Conservation (phyloP, 2,113 vertebrate species). For the Chlamydotis undulata region DNA sequence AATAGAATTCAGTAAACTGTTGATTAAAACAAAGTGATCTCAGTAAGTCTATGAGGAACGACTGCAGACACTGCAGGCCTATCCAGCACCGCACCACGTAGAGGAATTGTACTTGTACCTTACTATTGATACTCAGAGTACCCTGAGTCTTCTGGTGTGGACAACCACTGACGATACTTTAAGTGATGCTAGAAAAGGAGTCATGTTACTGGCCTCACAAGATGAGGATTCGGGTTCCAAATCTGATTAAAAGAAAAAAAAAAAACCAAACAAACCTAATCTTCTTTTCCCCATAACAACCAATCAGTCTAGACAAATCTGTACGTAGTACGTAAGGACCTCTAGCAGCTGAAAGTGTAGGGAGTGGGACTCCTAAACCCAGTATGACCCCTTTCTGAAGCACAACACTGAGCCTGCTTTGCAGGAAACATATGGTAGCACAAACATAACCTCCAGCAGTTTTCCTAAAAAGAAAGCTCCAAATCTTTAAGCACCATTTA, state of each 20-base stretch:
- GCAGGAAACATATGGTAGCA: not conserved
- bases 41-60: not conserved
- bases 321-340: fast-evolving
- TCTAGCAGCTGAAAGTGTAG: not conserved
- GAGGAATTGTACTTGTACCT: not conserved
- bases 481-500: not conserved
- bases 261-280: fast-evolving
- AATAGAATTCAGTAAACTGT: not conserved
- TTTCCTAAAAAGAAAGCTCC: not conserved
- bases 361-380: not conserved
- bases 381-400: not conserved
- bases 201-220: not conserved
- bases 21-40: not conserved
- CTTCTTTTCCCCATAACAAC: not conserved
- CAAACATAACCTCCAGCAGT: not conserved
- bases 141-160: not conserved
- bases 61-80: not conserved
- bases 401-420: not conserved
- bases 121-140: not conserved
- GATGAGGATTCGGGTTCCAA: not conserved
- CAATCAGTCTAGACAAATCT: not conserved
- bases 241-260: not conserved
- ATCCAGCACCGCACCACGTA: not conserved
- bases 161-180: not conserved
- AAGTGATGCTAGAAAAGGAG: not conserved